Conservation (phyloP, 1,140 invertebrate species). For the Goniozus legneri region DNA sequence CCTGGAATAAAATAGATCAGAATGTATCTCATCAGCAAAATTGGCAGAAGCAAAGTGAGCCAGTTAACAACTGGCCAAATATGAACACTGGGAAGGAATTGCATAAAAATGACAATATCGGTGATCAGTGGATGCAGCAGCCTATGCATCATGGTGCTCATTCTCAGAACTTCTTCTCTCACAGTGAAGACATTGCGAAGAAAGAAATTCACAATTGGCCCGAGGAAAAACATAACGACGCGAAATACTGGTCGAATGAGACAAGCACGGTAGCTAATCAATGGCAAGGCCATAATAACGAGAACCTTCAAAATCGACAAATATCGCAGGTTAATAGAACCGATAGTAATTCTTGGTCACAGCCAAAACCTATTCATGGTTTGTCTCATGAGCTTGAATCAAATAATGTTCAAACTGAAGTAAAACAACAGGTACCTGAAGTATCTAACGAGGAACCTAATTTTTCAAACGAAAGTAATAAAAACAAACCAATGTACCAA, state of each 20-base stretch:
- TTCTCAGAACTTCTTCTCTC: not conserved
- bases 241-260: conserved; percentile 1
- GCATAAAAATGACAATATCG: conserved; percentile 12
- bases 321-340: too few species aligned
- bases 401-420: too few species aligned
- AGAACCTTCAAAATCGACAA: too few species aligned
- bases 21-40: conserved; percentile 13
- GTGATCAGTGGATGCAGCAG: conserved; percentile 13
- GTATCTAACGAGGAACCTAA: too few species aligned
- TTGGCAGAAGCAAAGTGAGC: conserved; percentile 34
- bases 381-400: too few species aligned
- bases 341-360: too few species aligned
- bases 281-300: too few species aligned
- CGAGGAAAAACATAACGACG: conserved; percentile 10
- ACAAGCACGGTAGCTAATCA: conserved; percentile 1
- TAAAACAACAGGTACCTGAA: too few species aligned
- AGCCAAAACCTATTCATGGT: too few species aligned
- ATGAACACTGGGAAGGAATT: conserved; percentile 19
- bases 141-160: conserved; percentile 10
- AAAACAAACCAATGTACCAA: too few species aligned
- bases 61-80: conserved; percentile 32
- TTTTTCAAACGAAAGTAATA: too few species aligned
- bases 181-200: conserved; percentile 16
- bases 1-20: not conserved
- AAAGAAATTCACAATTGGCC: conserved; percentile 2